Evolutionary conservation across 2,113 vertebrate genomes (phyloP), one percentile per base, ranked within the genome.

Genomic region (Brachionichthys hirsutus): DNA sequence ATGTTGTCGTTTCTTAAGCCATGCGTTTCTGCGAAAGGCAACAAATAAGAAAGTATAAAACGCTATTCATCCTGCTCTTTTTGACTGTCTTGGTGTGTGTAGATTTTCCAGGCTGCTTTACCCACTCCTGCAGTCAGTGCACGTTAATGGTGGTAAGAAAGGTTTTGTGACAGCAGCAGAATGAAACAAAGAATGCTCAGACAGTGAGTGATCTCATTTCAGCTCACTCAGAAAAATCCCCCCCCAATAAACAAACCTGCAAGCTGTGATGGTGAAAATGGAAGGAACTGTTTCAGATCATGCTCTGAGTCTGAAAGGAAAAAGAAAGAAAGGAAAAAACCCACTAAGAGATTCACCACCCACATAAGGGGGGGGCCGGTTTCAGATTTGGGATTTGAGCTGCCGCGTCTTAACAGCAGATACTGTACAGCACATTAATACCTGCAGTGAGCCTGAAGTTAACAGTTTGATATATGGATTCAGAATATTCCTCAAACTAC

Each of bases 31-130:
- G 49, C 46, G 35, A 35, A 6, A 55, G 40, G 46, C 50, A 75
- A 59, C 54, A 71, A 62, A 74, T 61, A 38, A 68, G 20, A 18
- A 47, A 19, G 30, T 13, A 34, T 19, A 54, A 41, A 65, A 69
- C 18, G 30, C 10, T 38, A 14, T 59, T 56, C 58, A 67, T 19
- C 47, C 17, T 38, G 41, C 30, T n/a, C 20, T 51, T 51, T 15
- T 30, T 30, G 17, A 50, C 17, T 38, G 41, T 20, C 20, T 51
- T 51, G 12, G 50, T 61, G 75, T 75, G 41, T 44, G 24, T 12
- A 22, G 13, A 15, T 38, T 50, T 71, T 49, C 36, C 18, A 12
- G 16, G 4, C 34, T 19, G 48, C 20, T 70, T 50, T 48, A 34
- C 34, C 48, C 50, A 20, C 20, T 42, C 24, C 6, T 30, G 44